Evolutionary conservation across 2,888 invertebrate species (phyloP).

Genomic region (Caenorhabditis sp.): DNA sequence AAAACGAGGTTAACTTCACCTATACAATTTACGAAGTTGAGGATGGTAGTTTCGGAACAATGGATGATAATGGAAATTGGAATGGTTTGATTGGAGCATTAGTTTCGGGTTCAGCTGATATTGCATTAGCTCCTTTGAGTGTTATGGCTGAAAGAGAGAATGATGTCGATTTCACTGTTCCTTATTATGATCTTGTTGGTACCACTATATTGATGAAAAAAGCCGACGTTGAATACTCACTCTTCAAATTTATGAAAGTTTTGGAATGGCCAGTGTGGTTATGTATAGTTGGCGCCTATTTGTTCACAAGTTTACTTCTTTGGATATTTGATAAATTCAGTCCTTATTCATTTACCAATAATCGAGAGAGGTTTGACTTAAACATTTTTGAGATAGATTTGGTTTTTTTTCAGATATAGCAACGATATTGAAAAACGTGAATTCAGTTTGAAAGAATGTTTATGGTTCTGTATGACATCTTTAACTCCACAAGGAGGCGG

Average conservation of each 20-base stretch:
- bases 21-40: conserved; percentile 82
- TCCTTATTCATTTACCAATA: conserved; percentile 93
- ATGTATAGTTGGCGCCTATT: conserved; percentile 91
- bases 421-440: conserved; percentile 79
- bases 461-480: conserved; percentile 99
- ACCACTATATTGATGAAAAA: conserved; percentile 94
- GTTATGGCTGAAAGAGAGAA: conserved; percentile 97
- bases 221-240: conserved; percentile 85
- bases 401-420: conserved; percentile 76
- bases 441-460: conserved; percentile 91
- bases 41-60: conserved; percentile 85
- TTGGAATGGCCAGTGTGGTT: conserved; percentile 95
- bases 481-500: conserved; percentile 91
- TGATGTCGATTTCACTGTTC: conserved; percentile 94
- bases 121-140: conserved; percentile 89
- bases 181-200: conserved; percentile 96
- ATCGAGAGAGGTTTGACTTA: conserved; percentile 72
- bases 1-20: conserved; percentile 84
- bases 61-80: conserved; percentile 87
- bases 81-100: conserved; percentile 79
- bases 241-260: conserved; percentile 90
- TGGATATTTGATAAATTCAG: conserved; percentile 97
- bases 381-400: background rate
- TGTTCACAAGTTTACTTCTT: conserved; percentile 91
- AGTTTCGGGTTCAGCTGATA: conserved; percentile 78